Conservation (phyloP, 2,888 invertebrate species). For the Trilocha varians region DNA sequence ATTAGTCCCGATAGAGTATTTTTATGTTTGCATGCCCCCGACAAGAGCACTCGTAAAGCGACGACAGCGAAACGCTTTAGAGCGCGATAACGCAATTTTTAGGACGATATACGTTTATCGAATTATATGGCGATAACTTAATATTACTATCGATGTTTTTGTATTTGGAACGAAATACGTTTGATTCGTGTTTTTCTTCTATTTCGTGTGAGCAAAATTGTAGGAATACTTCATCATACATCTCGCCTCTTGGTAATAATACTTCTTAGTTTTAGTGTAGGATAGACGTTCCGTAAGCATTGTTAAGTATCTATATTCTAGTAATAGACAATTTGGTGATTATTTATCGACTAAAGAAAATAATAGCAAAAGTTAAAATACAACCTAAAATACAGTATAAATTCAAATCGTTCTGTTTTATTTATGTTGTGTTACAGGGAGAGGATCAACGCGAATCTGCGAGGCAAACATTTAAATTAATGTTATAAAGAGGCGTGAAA, state of each 20-base stretch:
- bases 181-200: too few species aligned
- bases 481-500: slow-evolving; percentile 69
- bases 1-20: slow-evolving; percentile 73
- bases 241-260: too few species aligned
- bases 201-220: too few species aligned
- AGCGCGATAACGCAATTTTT: slow-evolving; percentile 66
- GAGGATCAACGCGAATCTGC: slow-evolving; percentile 38
- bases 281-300: too few species aligned
- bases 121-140: slow-evolving; percentile 65
- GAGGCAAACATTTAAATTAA: slow-evolving; percentile 70
- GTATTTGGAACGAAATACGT: too few species aligned
- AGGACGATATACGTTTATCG: slow-evolving; percentile 60
- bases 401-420: slow-evolving; percentile 24
- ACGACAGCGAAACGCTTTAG: slow-evolving; percentile 66
- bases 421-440: slow-evolving; percentile 31
- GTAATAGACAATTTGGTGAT: too few species aligned
- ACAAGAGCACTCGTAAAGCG: slow-evolving; percentile 67
- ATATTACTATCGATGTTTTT: slow-evolving; percentile 59
- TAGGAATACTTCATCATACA: too few species aligned
- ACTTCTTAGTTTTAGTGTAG: too few species aligned
- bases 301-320: too few species aligned
- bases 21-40: slow-evolving; percentile 68
- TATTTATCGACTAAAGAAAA: too few species aligned
- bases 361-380: too few species aligned
- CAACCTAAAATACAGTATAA: too few species aligned